Conservation (phyloP, 2,888 invertebrate species). For the Stenotaenia linearis region DNA sequence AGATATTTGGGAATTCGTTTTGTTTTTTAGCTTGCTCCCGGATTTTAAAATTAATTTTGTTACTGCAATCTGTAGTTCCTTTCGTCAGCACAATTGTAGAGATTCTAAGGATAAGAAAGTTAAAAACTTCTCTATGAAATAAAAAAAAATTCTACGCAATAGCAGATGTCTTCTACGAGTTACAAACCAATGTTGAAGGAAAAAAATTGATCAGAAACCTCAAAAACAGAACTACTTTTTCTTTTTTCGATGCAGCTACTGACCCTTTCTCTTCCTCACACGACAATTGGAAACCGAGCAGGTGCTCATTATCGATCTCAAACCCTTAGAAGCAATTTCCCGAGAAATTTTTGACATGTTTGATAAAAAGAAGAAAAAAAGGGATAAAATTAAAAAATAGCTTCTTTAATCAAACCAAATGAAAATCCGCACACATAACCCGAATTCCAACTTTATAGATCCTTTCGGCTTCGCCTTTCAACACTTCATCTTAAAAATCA, state of each 20-base stretch:
- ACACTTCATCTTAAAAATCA: not conserved
- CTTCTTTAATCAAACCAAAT: too few species aligned
- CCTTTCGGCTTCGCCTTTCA: not conserved
- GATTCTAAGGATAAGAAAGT: too few species aligned
- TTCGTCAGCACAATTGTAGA: too few species aligned
- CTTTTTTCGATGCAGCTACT: not conserved
- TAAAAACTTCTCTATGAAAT: too few species aligned
- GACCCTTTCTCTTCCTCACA: not conserved
- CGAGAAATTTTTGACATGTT: not conserved
- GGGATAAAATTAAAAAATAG: not conserved
- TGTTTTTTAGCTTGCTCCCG: too few species aligned
- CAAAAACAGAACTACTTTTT: not conserved
- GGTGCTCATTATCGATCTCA: not conserved
- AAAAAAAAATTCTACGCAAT: not conserved
- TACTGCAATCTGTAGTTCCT: too few species aligned
- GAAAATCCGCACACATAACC: too few species aligned
- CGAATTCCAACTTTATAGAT: not conserved
- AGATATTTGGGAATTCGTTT: too few species aligned
- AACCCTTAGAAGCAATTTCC: not conserved
- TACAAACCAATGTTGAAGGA: not conserved
- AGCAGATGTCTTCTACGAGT: not conserved
- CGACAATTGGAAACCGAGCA: conserved; percentile 1
- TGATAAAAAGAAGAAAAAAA: not conserved
- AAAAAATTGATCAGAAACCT: not conserved
- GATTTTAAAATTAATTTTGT: too few species aligned